phyloP scores from a whole-genome alignment of 2,113 vertebrate species.

The Leucoraja erinaceus region DNA sequence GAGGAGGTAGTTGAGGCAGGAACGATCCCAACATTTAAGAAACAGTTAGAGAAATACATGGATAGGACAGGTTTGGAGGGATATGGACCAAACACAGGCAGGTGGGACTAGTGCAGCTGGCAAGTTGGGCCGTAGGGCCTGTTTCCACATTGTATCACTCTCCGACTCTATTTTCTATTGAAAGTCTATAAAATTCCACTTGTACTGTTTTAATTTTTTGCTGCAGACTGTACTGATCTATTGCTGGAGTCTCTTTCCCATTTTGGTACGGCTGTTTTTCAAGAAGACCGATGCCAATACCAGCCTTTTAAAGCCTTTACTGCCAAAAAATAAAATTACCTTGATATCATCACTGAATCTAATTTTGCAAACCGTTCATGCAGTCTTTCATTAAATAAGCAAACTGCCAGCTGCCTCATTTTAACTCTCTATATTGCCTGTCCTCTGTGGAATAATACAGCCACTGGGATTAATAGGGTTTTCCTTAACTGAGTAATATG shows the following conservation, averaged over 20 bases:
- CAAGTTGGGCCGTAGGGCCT: too few species aligned
- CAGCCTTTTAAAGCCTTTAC: neutral
- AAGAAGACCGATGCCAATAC: neutral
- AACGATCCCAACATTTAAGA: too few species aligned
- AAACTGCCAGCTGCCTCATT: neutral
- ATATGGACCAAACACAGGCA: too few species aligned
- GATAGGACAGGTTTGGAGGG: too few species aligned
- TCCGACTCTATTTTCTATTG: too few species aligned
- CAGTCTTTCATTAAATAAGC: constrained; percentile 31
- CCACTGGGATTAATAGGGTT: constrained; percentile 6
- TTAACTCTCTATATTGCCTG: neutral
- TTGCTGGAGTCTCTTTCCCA: neutral
- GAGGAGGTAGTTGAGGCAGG: too few species aligned
- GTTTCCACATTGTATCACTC: too few species aligned
- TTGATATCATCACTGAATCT: constrained; percentile 34
- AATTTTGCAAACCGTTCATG: constrained; percentile 32
- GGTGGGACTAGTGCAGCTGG: too few species aligned
- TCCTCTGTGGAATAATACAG: constrained; percentile 12
- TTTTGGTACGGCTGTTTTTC: neutral
- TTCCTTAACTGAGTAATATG: constrained; percentile 24
- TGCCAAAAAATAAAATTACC: constrained; percentile 1
- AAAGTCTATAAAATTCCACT: too few species aligned
- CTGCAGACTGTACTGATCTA: neutral
- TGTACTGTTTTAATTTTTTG: neutral
- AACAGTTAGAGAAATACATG: too few species aligned